Conservation (phyloP, 2,888 invertebrate genomes). For the Thyatira batis region DNA sequence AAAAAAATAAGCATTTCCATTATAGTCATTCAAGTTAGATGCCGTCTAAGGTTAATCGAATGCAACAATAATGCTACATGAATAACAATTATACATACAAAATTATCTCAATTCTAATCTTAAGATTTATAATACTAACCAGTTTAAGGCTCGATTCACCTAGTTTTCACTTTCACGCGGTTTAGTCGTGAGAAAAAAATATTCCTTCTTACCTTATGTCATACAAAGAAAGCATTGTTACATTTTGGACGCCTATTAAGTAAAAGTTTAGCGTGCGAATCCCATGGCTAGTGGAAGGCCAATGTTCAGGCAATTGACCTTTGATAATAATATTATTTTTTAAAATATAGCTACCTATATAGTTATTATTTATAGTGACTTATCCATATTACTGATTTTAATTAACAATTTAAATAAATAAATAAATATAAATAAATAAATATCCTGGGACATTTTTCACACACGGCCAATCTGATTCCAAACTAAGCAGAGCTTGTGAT, state of each 20-base stretch:
- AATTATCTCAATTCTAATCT: conserved; percentile 3
- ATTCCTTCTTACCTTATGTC: conserved; percentile 46
- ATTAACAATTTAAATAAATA: no score
- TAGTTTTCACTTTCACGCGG: conserved; percentile 66
- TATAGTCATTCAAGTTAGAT: no score
- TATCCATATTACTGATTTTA: no score
- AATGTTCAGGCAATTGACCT: conserved; percentile 10
- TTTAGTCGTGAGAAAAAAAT: conserved; percentile 52
- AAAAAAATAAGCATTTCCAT: no score
- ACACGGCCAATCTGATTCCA: no score
- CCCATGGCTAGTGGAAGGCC: conserved; percentile 3
- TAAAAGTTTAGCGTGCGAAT: conserved; percentile 73
- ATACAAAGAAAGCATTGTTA: conserved; percentile 67
- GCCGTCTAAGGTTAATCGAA: no score
- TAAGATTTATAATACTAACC: neutral
- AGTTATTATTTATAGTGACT: no score
- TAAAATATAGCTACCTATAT: no score
- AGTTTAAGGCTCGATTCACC: conserved; percentile 29
- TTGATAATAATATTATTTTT: neutral
- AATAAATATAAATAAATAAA: no score
- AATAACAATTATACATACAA: neutral
- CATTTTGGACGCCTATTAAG: conserved; percentile 70
- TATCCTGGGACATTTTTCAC: no score
- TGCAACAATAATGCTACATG: no score
- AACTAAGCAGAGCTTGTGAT: no score